Evolutionary conservation across 2,888 invertebrate species (phyloP).

Genomic region (Cynaeus angustus): DNA sequence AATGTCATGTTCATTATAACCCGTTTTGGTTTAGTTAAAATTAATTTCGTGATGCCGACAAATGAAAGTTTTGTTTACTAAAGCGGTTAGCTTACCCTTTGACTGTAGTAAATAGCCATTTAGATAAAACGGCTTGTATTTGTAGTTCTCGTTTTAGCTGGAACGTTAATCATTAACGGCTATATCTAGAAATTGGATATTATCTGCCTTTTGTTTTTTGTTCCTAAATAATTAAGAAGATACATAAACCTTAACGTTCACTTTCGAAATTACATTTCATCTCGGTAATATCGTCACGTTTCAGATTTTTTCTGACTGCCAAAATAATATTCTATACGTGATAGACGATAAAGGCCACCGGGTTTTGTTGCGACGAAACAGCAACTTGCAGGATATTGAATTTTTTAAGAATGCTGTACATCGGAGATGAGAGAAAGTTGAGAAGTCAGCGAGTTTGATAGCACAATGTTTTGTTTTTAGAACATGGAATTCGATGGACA

Average conservation of each 20-base stretch:
- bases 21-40: conserved; percentile 9
- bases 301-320: conserved; percentile 11
- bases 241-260: not conserved
- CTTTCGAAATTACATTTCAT: not conserved
- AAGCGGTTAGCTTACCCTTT: conserved; percentile 14
- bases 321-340: conserved; percentile 38
- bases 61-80: conserved; percentile 26
- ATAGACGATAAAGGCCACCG: conserved; percentile 23
- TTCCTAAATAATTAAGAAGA: too few relatives aligned
- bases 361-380: conserved; percentile 17
- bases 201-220: not conserved
- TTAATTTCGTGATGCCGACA: conserved; percentile 19
- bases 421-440: conserved; percentile 14
- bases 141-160: conserved; percentile 11
- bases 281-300: conserved; percentile 28
- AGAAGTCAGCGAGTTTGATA: conserved; percentile 24
- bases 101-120: conserved; percentile 38
- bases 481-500: conserved; percentile 21
- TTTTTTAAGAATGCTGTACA: conserved; percentile 28
- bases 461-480: conserved; percentile 16
- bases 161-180: conserved; percentile 21
- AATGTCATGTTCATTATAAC: too few relatives aligned
- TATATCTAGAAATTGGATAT: not conserved
- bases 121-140: conserved; percentile 41
- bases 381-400: conserved; percentile 35